Evolutionary conservation across 2,888 invertebrate species (phyloP), one percentile per base, ranked within the genome.

Genomic region (Lomographa bimaculata): DNA sequence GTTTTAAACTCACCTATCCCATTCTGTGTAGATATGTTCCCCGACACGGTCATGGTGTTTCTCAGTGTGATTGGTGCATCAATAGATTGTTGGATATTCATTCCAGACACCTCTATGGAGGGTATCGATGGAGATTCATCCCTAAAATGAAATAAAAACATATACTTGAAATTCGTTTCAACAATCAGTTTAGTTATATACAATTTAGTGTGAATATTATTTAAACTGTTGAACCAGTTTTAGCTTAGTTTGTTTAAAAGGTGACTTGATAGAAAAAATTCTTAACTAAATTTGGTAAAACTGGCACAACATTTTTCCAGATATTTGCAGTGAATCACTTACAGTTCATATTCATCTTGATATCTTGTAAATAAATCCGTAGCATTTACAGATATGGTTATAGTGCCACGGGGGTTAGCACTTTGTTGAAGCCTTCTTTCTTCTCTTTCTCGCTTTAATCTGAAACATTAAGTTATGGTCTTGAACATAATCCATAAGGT

Each of bases 21-120:
- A 90, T 98, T 98, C 57, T 96, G 94, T 1, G 96, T 95, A 36
- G 92, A 93, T 35, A 97, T 90, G 60, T 94, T 94, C 3, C 97
- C 97, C 5, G 95, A 94, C 60, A 98, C 85, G 0, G 94, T 94
- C 53, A 95, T 92, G 0, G 97, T 97, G 63, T 98, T 96, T 58
- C 94, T 93, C 32, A 94, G 80, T 0, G 97, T 97, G 10, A 98
- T 86, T 0, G 98, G 98, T 25, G 97, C 95, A 75, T 98, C 98
- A 26, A 98, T 96, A 0, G 97, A 97, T 73, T 98, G 98, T 8
- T 94, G 93, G 67, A 98, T 95, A 25, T 94, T 94, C 95, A 98
- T 97, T 5, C 96, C 96, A n/a, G 95, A 96, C 16, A 98, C 93
- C 89, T 98, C 98, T 52, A 98, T 90, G 44, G 89, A 92, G 6